These are phyloP conservation scores for Megatriorchis doriae DNA, from an alignment of 2,113 vertebrate species.

Conservation along the genomic window DNA sequence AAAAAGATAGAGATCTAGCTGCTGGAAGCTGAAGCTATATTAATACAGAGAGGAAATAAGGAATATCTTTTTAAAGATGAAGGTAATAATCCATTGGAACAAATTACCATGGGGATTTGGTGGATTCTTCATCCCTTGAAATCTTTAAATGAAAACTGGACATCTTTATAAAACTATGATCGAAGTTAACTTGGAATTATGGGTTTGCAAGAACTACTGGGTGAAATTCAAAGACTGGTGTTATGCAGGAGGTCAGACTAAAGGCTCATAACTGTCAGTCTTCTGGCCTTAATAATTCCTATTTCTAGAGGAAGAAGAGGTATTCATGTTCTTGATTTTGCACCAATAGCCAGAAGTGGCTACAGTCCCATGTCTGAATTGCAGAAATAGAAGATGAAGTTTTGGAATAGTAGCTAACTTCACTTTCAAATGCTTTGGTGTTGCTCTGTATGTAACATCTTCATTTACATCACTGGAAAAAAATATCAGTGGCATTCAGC, in stretches of 20 bases:
- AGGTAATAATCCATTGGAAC: neutral
- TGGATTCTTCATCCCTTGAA: slow-evolving; percentile 12
- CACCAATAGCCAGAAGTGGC: neutral
- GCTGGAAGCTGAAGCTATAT: neutral
- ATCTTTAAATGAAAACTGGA: neutral
- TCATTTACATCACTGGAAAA: neutral
- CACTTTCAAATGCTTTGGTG: neutral
- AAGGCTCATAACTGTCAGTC: neutral
- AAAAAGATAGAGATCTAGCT: neutral
- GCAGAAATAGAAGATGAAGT: neutral
- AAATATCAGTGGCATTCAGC: neutral
- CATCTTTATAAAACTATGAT: neutral
- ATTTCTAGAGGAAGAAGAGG: neutral
- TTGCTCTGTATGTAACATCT: neutral
- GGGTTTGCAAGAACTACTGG: neutral
- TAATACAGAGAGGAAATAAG: neutral
- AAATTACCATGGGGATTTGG: neutral
- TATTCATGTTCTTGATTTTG: neutral
- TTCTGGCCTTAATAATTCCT: neutral
- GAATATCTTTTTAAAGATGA: neutral
- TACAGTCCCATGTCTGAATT: neutral
- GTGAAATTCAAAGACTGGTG: neutral
- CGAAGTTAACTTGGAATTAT: neutral
- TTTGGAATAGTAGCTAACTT: neutral
- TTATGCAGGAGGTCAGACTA: neutral